Conservation (phyloP, 2,888 invertebrate genomes). For the Rutpela maculata region DNA sequence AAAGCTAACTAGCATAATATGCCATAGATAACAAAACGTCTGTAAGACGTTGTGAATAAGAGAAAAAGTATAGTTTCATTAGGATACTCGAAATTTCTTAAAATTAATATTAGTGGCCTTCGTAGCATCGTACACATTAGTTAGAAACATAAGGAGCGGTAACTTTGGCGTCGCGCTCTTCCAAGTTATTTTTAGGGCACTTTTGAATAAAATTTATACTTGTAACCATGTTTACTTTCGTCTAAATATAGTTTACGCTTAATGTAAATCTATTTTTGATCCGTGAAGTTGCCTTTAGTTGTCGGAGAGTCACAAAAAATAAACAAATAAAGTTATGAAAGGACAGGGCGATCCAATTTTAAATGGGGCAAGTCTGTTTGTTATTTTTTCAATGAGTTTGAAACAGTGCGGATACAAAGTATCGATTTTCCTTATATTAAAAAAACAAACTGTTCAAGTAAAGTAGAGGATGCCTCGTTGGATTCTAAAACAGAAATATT, state of each 20-base stretch:
- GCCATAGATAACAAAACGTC: too few relatives aligned
- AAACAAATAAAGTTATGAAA: conserved; percentile 28
- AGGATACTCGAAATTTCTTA: neutral
- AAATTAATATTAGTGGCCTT: neutral
- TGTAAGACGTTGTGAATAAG: too few relatives aligned
- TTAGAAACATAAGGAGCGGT: neutral
- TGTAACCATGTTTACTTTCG: conserved; percentile 3
- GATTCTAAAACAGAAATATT: too few relatives aligned
- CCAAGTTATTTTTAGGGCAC: conserved; percentile 18
- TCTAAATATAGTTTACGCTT: conserved; percentile 14
- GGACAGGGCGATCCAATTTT: neutral
- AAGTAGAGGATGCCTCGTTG: neutral
- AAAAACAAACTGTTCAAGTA: neutral
- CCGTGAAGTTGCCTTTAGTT: conserved; percentile 3
- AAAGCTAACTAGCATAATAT: too few relatives aligned
- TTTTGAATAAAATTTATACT: conserved; percentile 25
- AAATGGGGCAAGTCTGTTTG: conserved; percentile 6
- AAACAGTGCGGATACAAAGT: neutral
- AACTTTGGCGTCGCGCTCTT: neutral
- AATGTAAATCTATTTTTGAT: conserved; percentile 8
- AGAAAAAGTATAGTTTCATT: too few relatives aligned
- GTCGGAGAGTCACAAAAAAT: conserved; percentile 1
- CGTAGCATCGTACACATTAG: neutral
- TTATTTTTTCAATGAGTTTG: neutral
- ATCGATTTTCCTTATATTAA: neutral